phyloP scores from a whole-genome alignment of 2,113 vertebrate genomes.

The Myanophis thanlyinensis region DNA sequence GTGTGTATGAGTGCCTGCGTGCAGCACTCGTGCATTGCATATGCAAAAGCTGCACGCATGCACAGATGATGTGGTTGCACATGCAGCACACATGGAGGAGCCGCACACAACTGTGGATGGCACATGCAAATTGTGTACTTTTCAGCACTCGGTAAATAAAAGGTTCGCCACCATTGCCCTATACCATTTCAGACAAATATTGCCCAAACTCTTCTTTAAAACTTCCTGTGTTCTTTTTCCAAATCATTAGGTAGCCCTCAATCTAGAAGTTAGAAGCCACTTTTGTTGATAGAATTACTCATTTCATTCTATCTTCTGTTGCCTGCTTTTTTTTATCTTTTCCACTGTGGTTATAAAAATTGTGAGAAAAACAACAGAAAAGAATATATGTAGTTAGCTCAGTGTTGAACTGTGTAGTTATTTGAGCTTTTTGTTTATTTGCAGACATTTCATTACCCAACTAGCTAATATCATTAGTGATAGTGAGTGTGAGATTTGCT shows the following conservation, averaged over 20 bases:
- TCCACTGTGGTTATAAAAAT: background rate
- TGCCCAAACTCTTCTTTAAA: too few species aligned
- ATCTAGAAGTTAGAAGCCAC: too few species aligned
- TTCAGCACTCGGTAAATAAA: too few species aligned
- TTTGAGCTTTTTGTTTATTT: background rate
- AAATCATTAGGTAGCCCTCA: rapidly evolving
- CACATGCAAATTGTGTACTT: too few species aligned
- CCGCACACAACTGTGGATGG: too few species aligned
- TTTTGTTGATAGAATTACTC: background rate
- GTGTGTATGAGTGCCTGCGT: too few species aligned
- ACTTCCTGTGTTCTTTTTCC: background rate
- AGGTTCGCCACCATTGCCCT: too few species aligned
- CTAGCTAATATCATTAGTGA: background rate
- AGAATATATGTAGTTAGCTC: background rate
- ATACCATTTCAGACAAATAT: too few species aligned
- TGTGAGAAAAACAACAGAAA: background rate
- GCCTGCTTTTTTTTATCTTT: background rate
- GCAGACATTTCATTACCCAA: background rate
- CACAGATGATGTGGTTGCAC: too few species aligned
- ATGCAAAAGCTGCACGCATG: too few species aligned
- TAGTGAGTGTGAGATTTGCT: background rate
- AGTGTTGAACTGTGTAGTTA: background rate
- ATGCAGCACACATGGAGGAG: too few species aligned
- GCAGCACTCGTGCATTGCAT: too few species aligned
- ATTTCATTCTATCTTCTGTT: background rate